Conservation (phyloP, 37 sponge, comb jelly and placozoan species). For the Diacarnus erythraeanus region DNA sequence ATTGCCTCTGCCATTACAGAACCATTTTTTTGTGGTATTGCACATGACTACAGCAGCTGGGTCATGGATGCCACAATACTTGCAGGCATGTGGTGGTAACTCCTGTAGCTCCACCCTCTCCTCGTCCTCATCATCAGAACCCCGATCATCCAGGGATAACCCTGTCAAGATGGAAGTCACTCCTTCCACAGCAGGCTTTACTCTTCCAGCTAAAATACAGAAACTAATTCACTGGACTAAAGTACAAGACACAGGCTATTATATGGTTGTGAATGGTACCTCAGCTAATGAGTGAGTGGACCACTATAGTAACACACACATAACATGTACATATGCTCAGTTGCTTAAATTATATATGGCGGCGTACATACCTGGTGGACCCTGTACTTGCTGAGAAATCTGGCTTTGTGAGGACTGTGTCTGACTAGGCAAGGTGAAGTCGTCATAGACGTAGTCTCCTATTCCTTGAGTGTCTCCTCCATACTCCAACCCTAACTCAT, state of each 20-base stretch:
- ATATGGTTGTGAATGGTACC: no score
- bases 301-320: no score
- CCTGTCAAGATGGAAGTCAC: conserved; percentile 24
- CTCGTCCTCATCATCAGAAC: conserved; percentile 69
- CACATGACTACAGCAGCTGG: conserved; percentile 95
- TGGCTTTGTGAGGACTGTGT: conserved; percentile 58
- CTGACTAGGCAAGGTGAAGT: conserved; percentile 83
- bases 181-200: neutral
- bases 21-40: conserved; percentile 92
- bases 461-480: conserved; percentile 91
- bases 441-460: conserved; percentile 64
- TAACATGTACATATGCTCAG: no score
- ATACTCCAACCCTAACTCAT: conserved; percentile 77
- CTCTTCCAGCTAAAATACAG: no score
- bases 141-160: conserved; percentile 51
- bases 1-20: conserved; percentile 97
- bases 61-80: conserved; percentile 97
- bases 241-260: no score
- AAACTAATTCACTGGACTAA: no score
- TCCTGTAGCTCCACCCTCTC: conserved; percentile 39
- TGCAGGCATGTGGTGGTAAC: conserved; percentile 71
- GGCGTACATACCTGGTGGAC: neutral
- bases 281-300: no score
- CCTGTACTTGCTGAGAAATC: neutral
- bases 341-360: no score